Evolutionary conservation across 2,797 vertebrate species (phyloP).

Genomic region (Cuculus canorus): DNA sequence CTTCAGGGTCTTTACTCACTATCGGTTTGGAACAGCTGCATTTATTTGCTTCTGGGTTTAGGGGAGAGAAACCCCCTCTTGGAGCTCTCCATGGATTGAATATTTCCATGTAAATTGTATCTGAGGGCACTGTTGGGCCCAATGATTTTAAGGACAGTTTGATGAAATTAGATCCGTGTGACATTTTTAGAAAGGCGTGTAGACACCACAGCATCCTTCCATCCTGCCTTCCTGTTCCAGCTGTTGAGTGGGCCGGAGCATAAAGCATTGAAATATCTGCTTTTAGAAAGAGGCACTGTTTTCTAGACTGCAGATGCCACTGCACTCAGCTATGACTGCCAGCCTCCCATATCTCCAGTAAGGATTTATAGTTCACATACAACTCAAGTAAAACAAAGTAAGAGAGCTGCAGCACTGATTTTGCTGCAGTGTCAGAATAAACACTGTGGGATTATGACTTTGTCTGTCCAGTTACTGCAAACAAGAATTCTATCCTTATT

Average conservation of each 20-base stretch:
- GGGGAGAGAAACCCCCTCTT: slow-evolving; percentile 25
- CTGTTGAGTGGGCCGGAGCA: neutral
- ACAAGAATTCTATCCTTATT: neutral
- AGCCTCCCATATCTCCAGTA: neutral
- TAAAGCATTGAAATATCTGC: neutral
- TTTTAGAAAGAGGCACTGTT: neutral
- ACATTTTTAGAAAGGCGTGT: neutral
- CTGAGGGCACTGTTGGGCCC: slow-evolving; percentile 6
- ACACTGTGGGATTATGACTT: neutral
- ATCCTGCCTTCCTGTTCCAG: neutral
- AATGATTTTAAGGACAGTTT: slow-evolving; percentile 9
- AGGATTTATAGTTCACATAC: neutral
- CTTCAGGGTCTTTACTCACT: slow-evolving; percentile 41
- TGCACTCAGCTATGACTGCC: neutral
- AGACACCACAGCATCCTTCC: neutral
- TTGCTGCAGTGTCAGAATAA: neutral
- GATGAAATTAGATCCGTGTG: neutral
- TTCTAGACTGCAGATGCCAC: neutral
- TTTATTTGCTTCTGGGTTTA: slow-evolving; percentile 14
- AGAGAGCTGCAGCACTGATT: neutral
- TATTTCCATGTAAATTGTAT: slow-evolving; percentile 28
- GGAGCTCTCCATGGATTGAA: neutral
- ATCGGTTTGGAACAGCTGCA: slow-evolving; percentile 55
- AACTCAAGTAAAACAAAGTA: neutral
- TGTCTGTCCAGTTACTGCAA: neutral